Percentiles rank a stretch among this genome's conserved stretches.
Conservation (phyloP, 2,888 invertebrate species). For the Periphyllus acericola region DNA sequence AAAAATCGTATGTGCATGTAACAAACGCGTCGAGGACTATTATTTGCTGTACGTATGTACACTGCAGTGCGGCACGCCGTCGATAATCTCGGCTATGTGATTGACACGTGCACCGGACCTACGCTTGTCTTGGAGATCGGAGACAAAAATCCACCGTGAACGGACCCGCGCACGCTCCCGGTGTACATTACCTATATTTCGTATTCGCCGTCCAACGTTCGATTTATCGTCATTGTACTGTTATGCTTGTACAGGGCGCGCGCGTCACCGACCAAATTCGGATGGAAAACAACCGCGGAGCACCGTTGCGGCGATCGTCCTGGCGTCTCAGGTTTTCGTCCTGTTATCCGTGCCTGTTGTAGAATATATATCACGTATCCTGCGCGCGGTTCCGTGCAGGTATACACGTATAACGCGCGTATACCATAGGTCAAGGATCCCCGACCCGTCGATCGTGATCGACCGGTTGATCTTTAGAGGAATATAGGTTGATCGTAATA, state of each 20-base stretch:
- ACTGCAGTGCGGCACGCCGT: neutral
- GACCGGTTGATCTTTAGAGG: no score
- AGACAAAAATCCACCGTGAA: slow-evolving; percentile 39
- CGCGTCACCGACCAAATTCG: neutral
- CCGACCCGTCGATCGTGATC: no score
- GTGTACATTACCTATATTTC: no score
- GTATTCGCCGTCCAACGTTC: slow-evolving; percentile 6
- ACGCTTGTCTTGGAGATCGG: neutral
- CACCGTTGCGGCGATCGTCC: no score
- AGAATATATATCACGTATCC: no score
- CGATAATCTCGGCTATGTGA: slow-evolving; percentile 14
- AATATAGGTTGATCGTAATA: no score
- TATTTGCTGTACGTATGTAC: neutral
- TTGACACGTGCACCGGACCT: slow-evolving; percentile 38
- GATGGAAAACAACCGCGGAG: neutral
- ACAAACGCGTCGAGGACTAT: no score
- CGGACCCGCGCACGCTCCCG: neutral
- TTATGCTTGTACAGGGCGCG: neutral
- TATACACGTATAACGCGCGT: no score
- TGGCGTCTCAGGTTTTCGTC: neutral
- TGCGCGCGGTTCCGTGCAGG: no score
- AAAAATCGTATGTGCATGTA: neutral
- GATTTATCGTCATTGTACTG: neutral
- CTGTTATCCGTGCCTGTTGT: neutral
- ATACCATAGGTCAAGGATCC: no score